Evolutionary conservation across 2,113 vertebrate species (phyloP).

Genomic region (Sminthopsis crassicaudata): DNA sequence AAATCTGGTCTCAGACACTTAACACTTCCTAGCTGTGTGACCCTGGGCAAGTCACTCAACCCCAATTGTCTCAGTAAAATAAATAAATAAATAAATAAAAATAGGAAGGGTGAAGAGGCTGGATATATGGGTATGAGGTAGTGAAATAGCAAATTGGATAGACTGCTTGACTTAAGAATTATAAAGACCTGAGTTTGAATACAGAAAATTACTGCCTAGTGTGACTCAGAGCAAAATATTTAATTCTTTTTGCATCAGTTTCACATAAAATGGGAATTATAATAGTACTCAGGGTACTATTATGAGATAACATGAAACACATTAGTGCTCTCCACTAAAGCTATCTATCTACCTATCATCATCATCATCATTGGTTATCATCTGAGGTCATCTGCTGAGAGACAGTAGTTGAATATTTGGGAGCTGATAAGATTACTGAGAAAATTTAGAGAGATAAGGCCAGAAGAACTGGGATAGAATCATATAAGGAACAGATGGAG

Average conservation of each 20-base stretch:
- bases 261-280: neutral
- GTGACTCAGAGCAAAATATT: neutral
- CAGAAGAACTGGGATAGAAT: neutral
- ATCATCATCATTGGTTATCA: neutral
- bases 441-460: neutral
- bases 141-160: neutral
- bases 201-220: neutral
- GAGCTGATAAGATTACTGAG: neutral
- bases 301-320: neutral
- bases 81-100: neutral
- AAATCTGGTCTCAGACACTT: too few relatives aligned
- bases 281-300: neutral
- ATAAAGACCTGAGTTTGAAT: neutral
- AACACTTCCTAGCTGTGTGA: too few relatives aligned
- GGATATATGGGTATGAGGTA: neutral
- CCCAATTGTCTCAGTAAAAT: too few relatives aligned
- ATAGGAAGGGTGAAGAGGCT: neutral
- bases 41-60: too few relatives aligned
- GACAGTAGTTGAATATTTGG: neutral
- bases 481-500: neutral
- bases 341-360: neutral
- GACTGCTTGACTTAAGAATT: neutral
- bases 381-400: neutral
- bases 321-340: neutral
- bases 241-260: neutral